Percentiles rank a stretch among this genome's conserved stretches.
These are phyloP conservation scores for Pseudachorutes palmiensis DNA, from an alignment of 1,140 invertebrate genomes.

Conservation along the genomic window DNA sequence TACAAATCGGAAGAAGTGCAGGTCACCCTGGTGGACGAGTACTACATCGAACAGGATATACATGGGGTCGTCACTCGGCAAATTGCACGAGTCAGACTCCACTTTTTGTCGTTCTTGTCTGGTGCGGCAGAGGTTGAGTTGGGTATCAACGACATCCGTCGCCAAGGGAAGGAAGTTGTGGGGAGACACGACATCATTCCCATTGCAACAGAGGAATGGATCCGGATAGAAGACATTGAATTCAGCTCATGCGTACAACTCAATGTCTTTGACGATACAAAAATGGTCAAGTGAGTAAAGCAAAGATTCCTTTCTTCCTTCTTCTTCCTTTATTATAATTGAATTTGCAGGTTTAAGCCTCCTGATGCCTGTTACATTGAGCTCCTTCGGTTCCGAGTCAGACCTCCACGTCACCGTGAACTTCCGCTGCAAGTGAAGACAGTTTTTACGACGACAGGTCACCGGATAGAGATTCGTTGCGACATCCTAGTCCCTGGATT, in stretches of 20 bases:
- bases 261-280: slow-evolving; percentile 80
- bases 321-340: slow-evolving; percentile 36
- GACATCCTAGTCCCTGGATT: slow-evolving; percentile 95
- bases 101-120: slow-evolving; percentile 37
- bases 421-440: slow-evolving; percentile 90
- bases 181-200: slow-evolving; percentile 98
- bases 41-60: slow-evolving; percentile 84
- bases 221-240: slow-evolving; percentile 84
- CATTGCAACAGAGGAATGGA: slow-evolving; percentile 99
- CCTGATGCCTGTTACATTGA: slow-evolving; percentile 98
- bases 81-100: slow-evolving; percentile 62
- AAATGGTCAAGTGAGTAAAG: slow-evolving; percentile 72
- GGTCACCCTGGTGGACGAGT: slow-evolving; percentile 91
- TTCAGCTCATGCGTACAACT: slow-evolving; percentile 91
- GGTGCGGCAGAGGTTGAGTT: slow-evolving; percentile 59
- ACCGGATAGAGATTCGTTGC: slow-evolving; percentile 80
- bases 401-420: slow-evolving; percentile 92
- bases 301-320: not conserved
- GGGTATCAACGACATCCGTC: slow-evolving; percentile 90
- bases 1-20: slow-evolving; percentile 99
- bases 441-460: slow-evolving; percentile 72
- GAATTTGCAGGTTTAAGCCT: slow-evolving; percentile 89
- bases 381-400: slow-evolving; percentile 89
- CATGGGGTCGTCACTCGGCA: slow-evolving; percentile 79
- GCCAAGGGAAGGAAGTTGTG: slow-evolving; percentile 97